Base-by-base conservation (phyloP, 2,113 vertebrate genomes). In the Delphinapterus leucas region DNA sequence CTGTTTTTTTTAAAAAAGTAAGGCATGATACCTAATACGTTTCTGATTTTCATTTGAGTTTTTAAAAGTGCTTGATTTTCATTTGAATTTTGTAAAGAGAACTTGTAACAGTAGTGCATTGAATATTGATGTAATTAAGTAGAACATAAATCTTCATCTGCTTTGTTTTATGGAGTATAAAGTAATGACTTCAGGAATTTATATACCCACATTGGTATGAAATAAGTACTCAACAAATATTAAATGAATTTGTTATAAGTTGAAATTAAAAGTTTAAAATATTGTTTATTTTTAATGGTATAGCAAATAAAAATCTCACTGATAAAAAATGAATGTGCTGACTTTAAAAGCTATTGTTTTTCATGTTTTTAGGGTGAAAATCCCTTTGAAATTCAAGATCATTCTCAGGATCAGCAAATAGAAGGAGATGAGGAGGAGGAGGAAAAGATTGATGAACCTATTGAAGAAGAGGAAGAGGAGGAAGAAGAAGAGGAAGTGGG, bases 381-480 rank as follows among this genome's bases (percentile, higher is more conserved):
- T 98, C 99, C 99, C 89, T 99, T 99, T 98, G 99, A 99, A 97
- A 95, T 97, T 77, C 98, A 97, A 89, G 98, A 98, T 97, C 98
- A 98, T 85, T 96, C 98, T 97, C 98, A 98, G 95, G 98, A 98
- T 94, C 98, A 98, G 95, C 98, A 98, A 95, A 8, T 90, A 0
- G 98, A 98, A 95, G 98, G 98, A 12, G 98, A 99, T 49, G 98
- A 98, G 61, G 98, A 98, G 31, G 98, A 98, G 10, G 98, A 99
- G 74, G 98, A 98, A n/a, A 99, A 99, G 96, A 97, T 98, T 38
- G 98, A 98, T 47, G 98, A 98, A 41, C 98, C 98, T 79, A 98
- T 74, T 93, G 98, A 98, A 86, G 98, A 97, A 13, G 98, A 98
- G 21, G 98, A 98, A 8, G 97, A 95, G 5, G 93, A 96, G 2